phyloP scores from a whole-genome alignment of 1,140 invertebrate species.

The Triops cancriformis region DNA sequence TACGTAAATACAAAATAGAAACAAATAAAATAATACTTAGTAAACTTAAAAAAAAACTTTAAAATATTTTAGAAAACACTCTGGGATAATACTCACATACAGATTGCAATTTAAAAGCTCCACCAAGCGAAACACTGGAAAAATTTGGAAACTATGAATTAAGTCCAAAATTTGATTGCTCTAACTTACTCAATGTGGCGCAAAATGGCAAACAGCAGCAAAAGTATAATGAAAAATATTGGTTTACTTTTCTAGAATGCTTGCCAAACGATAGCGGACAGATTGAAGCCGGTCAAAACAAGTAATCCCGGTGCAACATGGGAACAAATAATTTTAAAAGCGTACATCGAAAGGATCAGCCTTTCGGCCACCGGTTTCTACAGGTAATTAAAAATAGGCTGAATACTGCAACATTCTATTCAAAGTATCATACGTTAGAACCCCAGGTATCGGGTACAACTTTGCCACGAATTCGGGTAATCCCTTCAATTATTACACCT shows the following conservation, averaged over 20 bases:
- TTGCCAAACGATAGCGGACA: constrained; percentile 49
- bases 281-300: constrained; percentile 66
- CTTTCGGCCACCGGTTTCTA: constrained; percentile 82
- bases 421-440: constrained; percentile 39
- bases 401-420: not conserved
- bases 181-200: too few relatives aligned
- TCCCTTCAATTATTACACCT: constrained; percentile 72
- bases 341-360: constrained; percentile 70
- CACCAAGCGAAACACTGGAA: too few relatives aligned
- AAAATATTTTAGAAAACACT: not conserved
- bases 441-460: constrained; percentile 68
- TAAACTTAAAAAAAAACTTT: not conserved
- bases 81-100: not conserved
- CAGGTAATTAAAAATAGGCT: constrained; percentile 36
- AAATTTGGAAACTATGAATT: too few relatives aligned
- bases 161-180: too few relatives aligned
- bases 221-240: too few relatives aligned
- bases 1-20: too few relatives aligned
- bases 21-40: too few relatives aligned
- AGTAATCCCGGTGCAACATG: constrained; percentile 70
- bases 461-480: constrained; percentile 59
- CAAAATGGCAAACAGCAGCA: too few relatives aligned
- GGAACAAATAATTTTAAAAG: constrained; percentile 73
- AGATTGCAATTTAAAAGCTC: too few relatives aligned
- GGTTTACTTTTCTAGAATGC: not conserved